These are phyloP conservation scores for Lampropteryx suffumata DNA, from an alignment of 2,888 invertebrate genomes.

Conservation along the genomic window DNA sequence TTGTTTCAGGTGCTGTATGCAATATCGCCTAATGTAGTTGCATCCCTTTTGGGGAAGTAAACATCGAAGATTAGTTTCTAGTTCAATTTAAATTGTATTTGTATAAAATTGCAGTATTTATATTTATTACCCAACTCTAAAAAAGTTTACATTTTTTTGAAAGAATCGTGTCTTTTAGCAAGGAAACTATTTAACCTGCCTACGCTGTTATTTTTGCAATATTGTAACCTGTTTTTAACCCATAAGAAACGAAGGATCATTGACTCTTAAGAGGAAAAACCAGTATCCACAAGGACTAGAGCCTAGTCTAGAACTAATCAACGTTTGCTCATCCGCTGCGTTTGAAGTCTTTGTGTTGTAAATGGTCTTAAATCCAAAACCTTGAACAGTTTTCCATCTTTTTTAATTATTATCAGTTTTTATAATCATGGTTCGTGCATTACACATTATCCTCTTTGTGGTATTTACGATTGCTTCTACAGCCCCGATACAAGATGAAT, in stretches of 20 bases:
- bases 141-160: too few species aligned
- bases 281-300: conserved; percentile 11
- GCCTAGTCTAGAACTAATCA: conserved; percentile 1
- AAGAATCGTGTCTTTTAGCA: too few species aligned
- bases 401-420: conserved; percentile 15
- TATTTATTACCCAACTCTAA: too few species aligned
- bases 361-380: conserved; percentile 7
- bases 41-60: conserved; percentile 14
- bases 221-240: conserved; percentile 17
- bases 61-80: too few species aligned
- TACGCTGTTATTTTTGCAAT: conserved; percentile 1
- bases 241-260: conserved; percentile 7
- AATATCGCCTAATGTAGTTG: conserved; percentile 8
- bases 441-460: conserved; percentile 19
- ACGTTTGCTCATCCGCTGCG: conserved; percentile 4
- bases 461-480: conserved; percentile 14
- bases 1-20: conserved; percentile 3
- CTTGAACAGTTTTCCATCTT: conserved; percentile 14
- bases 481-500: conserved; percentile 9
- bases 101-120: too few species aligned
- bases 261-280: conserved; percentile 9
- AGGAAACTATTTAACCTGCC: not conserved
- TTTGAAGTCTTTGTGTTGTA: conserved; percentile 1
- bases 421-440: conserved; percentile 17
- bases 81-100: too few species aligned